These are phyloP conservation scores for Cryptocheilus praepositus DNA, from an alignment of 2,888 invertebrate genomes.

Conservation along the genomic window DNA sequence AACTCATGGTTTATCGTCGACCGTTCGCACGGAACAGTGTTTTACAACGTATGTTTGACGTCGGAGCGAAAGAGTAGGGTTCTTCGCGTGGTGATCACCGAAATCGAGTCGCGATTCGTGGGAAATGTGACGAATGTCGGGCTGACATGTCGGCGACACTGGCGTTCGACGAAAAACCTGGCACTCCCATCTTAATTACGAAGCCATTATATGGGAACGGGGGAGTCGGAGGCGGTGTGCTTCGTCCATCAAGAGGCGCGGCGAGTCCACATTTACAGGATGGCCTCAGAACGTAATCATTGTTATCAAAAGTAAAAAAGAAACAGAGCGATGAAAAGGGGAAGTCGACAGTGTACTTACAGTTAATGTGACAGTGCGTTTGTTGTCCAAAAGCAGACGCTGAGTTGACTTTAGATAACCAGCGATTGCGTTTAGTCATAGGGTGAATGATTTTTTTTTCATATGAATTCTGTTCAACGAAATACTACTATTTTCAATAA, in stretches of 20 bases:
- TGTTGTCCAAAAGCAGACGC: no score
- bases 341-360: not conserved
- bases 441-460: no score
- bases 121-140: not conserved
- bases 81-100: not conserved
- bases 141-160: not conserved
- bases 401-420: no score
- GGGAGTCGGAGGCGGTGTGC: conserved; percentile 11
- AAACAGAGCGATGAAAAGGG: not conserved
- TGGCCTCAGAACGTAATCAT: not conserved
- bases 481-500: no score
- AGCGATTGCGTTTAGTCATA: no score
- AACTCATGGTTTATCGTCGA: no score
- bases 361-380: no score
- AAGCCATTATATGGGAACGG: conserved; percentile 49
- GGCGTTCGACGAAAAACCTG: conserved; percentile 39
- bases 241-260: conserved; percentile 39
- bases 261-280: conserved; percentile 33
- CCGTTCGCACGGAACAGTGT: not conserved
- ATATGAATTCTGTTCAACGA: no score
- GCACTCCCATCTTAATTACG: conserved; percentile 60
- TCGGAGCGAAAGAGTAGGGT: no score
- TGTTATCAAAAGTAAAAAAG: not conserved
- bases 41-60: not conserved
- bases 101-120: not conserved